Percentiles rank a stretch among this genome's conserved stretches.
phyloP scores from a whole-genome alignment of 2,797 vertebrate species.

The Sebastiscus albofasciatus region DNA sequence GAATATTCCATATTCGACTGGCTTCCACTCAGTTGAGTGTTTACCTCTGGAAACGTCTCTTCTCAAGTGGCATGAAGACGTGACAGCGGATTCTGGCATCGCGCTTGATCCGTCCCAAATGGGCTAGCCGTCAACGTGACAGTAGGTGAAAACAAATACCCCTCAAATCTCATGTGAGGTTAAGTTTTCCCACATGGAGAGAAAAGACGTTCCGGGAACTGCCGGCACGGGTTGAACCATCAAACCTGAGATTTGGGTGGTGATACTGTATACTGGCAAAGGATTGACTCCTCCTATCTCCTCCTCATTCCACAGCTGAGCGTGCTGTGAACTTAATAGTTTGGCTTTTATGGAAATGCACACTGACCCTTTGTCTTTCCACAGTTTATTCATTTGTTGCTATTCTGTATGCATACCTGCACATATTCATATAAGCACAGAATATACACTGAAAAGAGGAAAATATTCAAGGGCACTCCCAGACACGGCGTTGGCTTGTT shows the following conservation, averaged over 20 bases:
- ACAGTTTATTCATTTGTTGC: conserved; percentile 33
- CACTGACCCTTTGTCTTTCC: conserved; percentile 39
- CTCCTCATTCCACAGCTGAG: conserved; percentile 26
- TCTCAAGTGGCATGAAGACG: conserved; percentile 62
- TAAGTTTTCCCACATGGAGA: conserved; percentile 71
- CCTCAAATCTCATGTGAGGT: conserved; percentile 54
- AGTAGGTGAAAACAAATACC: conserved; percentile 69
- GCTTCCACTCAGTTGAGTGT: conserved; percentile 37
- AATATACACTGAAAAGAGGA: conserved; percentile 5
- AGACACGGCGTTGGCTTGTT: conserved; percentile 31
- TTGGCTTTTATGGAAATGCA: conserved; percentile 59
- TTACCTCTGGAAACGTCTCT: conserved; percentile 53
- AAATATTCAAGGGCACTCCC: conserved; percentile 32
- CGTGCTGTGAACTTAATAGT: conserved; percentile 38
- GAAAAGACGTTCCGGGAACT: conserved; percentile 45
- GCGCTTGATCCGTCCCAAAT: conserved; percentile 47
- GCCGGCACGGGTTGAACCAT: conserved; percentile 45
- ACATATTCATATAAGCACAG: conserved; percentile 22
- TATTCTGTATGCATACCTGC: conserved; percentile 30
- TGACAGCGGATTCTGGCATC: conserved; percentile 57
- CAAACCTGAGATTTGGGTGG: conserved; percentile 67
- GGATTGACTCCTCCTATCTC: conserved; percentile 2
- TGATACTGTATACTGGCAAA: conserved; percentile 48
- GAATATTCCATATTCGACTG: conserved; percentile 43
- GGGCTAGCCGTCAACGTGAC: conserved; percentile 50